phyloP scores from a whole-genome alignment of 2,888 invertebrate species.

The Orthosia gracilis region DNA sequence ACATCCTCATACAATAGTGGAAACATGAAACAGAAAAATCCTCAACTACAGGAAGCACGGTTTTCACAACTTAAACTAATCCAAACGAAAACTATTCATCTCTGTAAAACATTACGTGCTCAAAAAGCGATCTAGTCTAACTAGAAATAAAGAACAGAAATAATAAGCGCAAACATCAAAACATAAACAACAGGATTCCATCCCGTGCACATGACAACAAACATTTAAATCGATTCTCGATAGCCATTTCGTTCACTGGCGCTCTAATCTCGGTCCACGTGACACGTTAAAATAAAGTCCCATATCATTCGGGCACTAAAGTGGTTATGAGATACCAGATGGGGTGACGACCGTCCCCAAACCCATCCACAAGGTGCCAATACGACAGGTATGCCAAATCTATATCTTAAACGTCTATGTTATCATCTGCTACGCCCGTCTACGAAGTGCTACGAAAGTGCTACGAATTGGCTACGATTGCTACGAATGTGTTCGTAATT shows the following conservation, averaged over 20 bases:
- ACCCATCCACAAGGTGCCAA: conserved; percentile 76
- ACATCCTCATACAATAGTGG: background rate
- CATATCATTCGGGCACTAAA: conserved; percentile 75
- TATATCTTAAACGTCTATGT: conserved; percentile 77
- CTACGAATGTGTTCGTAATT: conserved; percentile 58
- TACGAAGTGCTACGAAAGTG: conserved; percentile 79
- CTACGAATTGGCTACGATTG: conserved; percentile 76
- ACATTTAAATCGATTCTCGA: conserved; percentile 63
- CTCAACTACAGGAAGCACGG: background rate
- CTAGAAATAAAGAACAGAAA: background rate
- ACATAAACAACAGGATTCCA: conserved; percentile 55
- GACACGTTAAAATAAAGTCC: conserved; percentile 80
- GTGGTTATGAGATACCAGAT: conserved; percentile 80
- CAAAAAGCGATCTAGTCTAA: conserved; percentile 1
- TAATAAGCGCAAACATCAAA: conserved; percentile 21
- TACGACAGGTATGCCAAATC: conserved; percentile 76
- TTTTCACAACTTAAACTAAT: background rate
- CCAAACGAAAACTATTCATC: background rate
- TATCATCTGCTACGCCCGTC: conserved; percentile 78
- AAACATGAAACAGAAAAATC: background rate
- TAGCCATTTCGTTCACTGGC: conserved; percentile 45
- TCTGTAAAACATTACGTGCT: background rate
- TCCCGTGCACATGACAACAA: conserved; percentile 56
- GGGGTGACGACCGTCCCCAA: conserved; percentile 82
- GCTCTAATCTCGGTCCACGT: conserved; percentile 70